A percentile compares a stretch with the other conserved stretches of the same genome.
Conservation (phyloP, 1,140 invertebrate genomes). For the Mamestra configurata region DNA sequence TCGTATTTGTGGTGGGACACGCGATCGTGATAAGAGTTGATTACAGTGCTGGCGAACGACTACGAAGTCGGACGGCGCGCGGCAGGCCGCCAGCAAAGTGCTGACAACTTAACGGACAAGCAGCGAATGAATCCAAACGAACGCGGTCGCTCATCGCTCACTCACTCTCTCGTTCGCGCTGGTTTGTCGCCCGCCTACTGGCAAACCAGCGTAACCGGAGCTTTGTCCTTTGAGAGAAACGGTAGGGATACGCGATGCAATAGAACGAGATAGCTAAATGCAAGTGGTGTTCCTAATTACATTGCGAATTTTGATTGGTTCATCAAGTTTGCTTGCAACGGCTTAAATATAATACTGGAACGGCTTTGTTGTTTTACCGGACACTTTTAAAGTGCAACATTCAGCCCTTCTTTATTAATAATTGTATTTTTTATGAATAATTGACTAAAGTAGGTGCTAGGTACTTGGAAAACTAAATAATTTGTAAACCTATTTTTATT, state of each 20-base stretch:
- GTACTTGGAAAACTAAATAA: no score
- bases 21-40: conserved; percentile 63
- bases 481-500: no score
- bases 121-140: conserved; percentile 32
- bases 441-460: no score
- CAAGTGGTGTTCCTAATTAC: conserved; percentile 1
- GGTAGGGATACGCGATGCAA: not conserved
- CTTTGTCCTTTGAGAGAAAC: not conserved
- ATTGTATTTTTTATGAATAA: no score
- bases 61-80: conserved; percentile 54
- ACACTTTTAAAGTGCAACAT: not conserved
- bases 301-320: conserved; percentile 18
- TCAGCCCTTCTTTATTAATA: no score
- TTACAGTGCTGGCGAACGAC: conserved; percentile 63
- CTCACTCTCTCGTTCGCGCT: conserved; percentile 37
- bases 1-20: conserved; percentile 57
- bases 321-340: not conserved
- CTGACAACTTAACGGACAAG: conserved; percentile 40
- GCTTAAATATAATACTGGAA: not conserved
- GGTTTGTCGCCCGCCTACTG: conserved; percentile 1
- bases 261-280: conserved; percentile 29
- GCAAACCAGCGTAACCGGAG: conserved; percentile 19
- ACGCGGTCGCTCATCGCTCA: not conserved
- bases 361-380: not conserved
- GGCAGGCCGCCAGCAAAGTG: conserved; percentile 50